These are phyloP conservation scores for Gonatopus flavifemur DNA, from an alignment of 1,140 invertebrate species.

Conservation along the genomic window DNA sequence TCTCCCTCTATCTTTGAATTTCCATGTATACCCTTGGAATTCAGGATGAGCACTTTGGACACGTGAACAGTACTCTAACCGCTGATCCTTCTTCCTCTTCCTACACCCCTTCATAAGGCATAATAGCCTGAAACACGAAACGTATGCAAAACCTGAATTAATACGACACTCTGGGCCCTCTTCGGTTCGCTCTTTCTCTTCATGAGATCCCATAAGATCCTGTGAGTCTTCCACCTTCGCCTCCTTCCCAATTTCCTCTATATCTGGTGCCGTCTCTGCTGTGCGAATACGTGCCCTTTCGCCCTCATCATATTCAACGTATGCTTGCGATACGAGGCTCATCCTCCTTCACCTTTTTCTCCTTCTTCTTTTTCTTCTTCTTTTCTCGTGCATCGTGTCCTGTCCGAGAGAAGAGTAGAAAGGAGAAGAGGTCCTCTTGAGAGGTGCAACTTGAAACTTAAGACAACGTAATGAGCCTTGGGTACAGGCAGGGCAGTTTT, in stretches of 20 bases:
- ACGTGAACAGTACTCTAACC: too few species aligned
- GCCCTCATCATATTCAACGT: slow-evolving; percentile 30
- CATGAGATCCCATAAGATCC: slow-evolving; percentile 12
- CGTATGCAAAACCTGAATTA: slow-evolving; percentile 41
- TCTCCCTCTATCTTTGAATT: too few species aligned
- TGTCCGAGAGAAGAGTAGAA: too few species aligned
- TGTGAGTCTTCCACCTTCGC: slow-evolving; percentile 5
- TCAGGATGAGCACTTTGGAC: too few species aligned
- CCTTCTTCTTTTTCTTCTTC: too few species aligned
- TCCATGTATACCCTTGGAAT: too few species aligned
- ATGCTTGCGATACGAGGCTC: slow-evolving; percentile 9
- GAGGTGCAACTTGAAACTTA: slow-evolving; percentile 37
- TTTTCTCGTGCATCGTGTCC: too few species aligned
- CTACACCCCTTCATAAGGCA: slow-evolving; percentile 22
- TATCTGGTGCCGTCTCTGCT: background rate
- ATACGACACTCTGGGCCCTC: slow-evolving; percentile 34
- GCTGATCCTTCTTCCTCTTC: too few species aligned
- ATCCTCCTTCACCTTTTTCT: too few species aligned
- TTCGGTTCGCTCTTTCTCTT: slow-evolving; percentile 25
- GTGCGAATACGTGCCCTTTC: slow-evolving; percentile 21
- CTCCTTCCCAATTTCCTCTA: slow-evolving; percentile 1
- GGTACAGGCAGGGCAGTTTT: too few species aligned
- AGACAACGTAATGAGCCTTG: slow-evolving; percentile 45
- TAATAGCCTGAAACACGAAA: slow-evolving; percentile 36
- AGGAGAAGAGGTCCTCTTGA: too few species aligned